Evolutionary conservation across 2,888 invertebrate genomes (phyloP).

Genomic region (Megamerina dolium): DNA sequence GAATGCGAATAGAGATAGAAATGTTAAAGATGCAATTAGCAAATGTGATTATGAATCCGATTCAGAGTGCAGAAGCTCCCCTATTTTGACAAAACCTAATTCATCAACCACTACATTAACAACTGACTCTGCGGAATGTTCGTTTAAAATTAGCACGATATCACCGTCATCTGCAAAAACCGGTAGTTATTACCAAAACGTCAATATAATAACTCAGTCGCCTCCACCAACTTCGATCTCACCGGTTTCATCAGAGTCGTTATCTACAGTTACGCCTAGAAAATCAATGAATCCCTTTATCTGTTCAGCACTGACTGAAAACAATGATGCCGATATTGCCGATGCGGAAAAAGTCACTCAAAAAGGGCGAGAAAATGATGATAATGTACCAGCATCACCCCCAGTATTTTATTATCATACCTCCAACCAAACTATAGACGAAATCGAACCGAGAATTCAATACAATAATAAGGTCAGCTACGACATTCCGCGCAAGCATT

Average conservation of each 20-base stretch:
- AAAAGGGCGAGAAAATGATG: constrained; percentile 22
- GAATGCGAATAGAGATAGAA: background rate
- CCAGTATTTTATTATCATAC: constrained; percentile 39
- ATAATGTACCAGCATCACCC: constrained; percentile 32
- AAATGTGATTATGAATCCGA: no score
- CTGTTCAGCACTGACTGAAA: constrained; percentile 28
- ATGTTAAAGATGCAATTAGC: constrained; percentile 1
- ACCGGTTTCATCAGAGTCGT: constrained; percentile 46
- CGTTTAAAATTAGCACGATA: no score
- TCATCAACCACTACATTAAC: constrained; percentile 19
- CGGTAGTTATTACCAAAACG: constrained; percentile 31
- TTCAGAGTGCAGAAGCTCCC: constrained; percentile 4
- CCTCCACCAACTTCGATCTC: constrained; percentile 45
- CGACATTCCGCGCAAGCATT: constrained; percentile 45
- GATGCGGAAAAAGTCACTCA: constrained; percentile 1
- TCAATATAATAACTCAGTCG: constrained; percentile 42
- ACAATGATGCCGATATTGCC: constrained; percentile 2
- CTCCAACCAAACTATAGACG: constrained; percentile 20
- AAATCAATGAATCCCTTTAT: constrained; percentile 49
- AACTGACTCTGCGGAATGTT: constrained; percentile 19
- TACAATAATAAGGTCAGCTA: constrained; percentile 11
- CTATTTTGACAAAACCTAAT: background rate
- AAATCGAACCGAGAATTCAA: constrained; percentile 13
- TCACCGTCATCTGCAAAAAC: constrained; percentile 3
- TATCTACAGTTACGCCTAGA: constrained; percentile 46